Evolutionary conservation across 2,113 vertebrate genomes (phyloP), one percentile per base, ranked within the genome.

Genomic region (Sitta europaea): DNA sequence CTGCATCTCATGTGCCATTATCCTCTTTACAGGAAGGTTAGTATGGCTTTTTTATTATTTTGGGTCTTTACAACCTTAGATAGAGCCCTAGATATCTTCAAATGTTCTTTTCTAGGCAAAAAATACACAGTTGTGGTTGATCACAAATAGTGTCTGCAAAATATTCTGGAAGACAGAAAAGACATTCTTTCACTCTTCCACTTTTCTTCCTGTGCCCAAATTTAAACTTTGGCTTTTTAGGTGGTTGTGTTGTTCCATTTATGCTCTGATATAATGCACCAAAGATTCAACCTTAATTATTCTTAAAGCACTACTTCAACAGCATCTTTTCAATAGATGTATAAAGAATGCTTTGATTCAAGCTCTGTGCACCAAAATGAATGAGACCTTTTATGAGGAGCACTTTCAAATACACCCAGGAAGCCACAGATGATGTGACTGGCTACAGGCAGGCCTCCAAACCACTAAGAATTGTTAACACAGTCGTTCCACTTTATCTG

Each of bases 311-410:
- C 65, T 89, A 78, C 40, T 77, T 89, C 73, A 94, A 67, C 48
- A 84, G 74, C 40, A 73, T 90, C 88, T 96, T 93, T 93, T 94
- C 76, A 93, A 70, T 48, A 88, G 11, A 8, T 76, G n/a, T 51
- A 77, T 72, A 95, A 95, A 96, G 93, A 89, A 68, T n/a, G 48
- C 91, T 94, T 88, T 95, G 84, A 96, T 88, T 96, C 53, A 65
- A 85, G 57, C 42, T 94, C 82, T 94, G 42, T 74, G 33, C 48
- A 73, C 45, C 25, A 89, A 95, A 91, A 96, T 95, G 92, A 97
- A 96, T 96, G 40, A 72, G 89, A 94, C 15, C 57, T 92, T 96
- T 92, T 81, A 84, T 57, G 71, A 92, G 3, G 54, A 87, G 57
- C 59, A n/a, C 43, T 88, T 94, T 66, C 75, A 94, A 92, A 96